A percentile compares a stretch with the other conserved stretches of the same genome.
Conservation (phyloP, 2,113 vertebrate species). For the Microtus oregoni region DNA sequence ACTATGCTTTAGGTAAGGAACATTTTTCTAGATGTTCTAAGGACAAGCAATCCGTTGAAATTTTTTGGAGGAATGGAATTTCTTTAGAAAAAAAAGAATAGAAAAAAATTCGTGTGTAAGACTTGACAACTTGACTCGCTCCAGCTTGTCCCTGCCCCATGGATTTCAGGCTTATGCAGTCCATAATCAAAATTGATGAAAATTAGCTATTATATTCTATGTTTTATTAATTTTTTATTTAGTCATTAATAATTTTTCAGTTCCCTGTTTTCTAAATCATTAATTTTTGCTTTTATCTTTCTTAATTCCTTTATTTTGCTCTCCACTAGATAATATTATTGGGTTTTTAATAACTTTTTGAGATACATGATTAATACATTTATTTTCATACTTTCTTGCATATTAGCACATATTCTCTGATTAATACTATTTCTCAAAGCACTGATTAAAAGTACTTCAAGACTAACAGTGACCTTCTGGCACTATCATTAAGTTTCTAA, state of each 20-base stretch:
- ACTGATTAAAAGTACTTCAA: neutral
- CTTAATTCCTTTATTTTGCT: slow-evolving; percentile 29
- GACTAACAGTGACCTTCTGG: neutral
- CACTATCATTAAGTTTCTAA: neutral
- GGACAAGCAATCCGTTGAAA: neutral
- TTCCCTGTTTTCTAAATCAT: slow-evolving; percentile 48
- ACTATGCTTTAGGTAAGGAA: neutral
- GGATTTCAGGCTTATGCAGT: neutral
- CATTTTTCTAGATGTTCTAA: neutral
- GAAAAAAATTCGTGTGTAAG: neutral
- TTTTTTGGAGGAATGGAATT: neutral
- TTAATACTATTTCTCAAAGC: slow-evolving; percentile 29
- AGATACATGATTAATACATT: slow-evolving; percentile 5
- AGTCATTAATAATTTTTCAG: neutral
- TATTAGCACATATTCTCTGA: slow-evolving; percentile 32
- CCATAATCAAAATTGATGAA: neutral
- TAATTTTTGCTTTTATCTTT: slow-evolving; percentile 57
- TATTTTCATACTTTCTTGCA: slow-evolving; percentile 35
- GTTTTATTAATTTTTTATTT: slow-evolving; percentile 39
- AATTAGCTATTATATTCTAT: slow-evolving; percentile 6
- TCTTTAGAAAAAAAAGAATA: neutral
- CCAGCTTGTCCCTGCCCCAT: neutral
- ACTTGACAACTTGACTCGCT: neutral
- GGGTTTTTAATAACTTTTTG: slow-evolving; percentile 39
- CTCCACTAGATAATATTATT: neutral